These are phyloP conservation scores for Cryptocheilus praepositus DNA, from an alignment of 2,888 invertebrate genomes.

Conservation along the genomic window DNA sequence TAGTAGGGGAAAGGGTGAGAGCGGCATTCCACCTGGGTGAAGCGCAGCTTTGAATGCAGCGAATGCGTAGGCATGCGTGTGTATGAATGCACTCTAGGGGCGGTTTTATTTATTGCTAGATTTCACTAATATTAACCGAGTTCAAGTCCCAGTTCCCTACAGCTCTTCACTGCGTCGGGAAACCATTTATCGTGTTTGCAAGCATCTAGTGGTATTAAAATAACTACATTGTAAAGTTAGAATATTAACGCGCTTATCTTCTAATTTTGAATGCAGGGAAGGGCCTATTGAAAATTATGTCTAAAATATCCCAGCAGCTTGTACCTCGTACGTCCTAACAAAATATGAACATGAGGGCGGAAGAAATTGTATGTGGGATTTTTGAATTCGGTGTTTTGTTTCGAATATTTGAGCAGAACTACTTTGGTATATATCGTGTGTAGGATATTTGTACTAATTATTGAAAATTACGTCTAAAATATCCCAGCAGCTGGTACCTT, in stretches of 20 bases:
- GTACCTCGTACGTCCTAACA: too few relatives aligned
- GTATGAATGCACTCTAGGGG: not conserved
- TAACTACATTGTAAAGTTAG: slow-evolving; percentile 42
- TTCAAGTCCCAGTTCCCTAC: slow-evolving; percentile 52
- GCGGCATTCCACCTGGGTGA: slow-evolving; percentile 44
- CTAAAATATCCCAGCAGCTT: too few relatives aligned
- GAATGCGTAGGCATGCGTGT: not conserved
- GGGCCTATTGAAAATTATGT: too few relatives aligned
- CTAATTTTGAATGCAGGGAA: too few relatives aligned
- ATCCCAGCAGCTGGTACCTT: too few relatives aligned
- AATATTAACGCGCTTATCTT: slow-evolving; percentile 46
- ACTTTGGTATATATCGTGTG: too few relatives aligned
- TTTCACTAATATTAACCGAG: slow-evolving; percentile 50
- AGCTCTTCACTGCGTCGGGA: slow-evolving; percentile 24
- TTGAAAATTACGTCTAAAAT: too few relatives aligned
- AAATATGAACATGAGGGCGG: too few relatives aligned
- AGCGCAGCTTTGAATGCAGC: slow-evolving; percentile 22
- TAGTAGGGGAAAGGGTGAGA: slow-evolving; percentile 11
- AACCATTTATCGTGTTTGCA: slow-evolving; percentile 38
- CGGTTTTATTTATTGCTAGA: slow-evolving; percentile 49
- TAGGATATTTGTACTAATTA: too few relatives aligned
- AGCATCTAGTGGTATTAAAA: slow-evolving; percentile 52
- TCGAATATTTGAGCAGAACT: too few relatives aligned
- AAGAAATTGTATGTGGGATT: too few relatives aligned
- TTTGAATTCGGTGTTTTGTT: too few relatives aligned